Evolutionary conservation across 2,888 invertebrate genomes (phyloP), one percentile per base, ranked within the genome.

Genomic region (Pemphredon lugubris): DNA sequence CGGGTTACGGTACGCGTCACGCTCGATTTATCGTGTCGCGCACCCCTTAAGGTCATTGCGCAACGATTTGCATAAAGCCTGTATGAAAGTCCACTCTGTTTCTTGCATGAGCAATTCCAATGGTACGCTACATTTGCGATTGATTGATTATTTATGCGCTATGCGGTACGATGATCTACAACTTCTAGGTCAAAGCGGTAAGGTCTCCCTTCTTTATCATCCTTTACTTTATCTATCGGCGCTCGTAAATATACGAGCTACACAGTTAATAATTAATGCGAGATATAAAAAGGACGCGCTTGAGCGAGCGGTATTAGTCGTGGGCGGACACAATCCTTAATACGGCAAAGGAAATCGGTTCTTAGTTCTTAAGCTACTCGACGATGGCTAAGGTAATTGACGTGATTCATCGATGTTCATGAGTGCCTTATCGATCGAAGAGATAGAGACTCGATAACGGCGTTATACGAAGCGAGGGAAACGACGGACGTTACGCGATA

Each of bases 51-150:
- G 63, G 37, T 30, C 42, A 37, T 54, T 39, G 47, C 53, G 54
- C 47, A 58, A 40, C 42, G 32, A 68, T 68, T 68, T 63, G 54
- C 68, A 50, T 30, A 59, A 72, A 50, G 20, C 48, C 40, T 13
- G 13, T 21, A 37, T 20, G 30, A 51, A 37, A 50, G 48, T 57
- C 40, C 47, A 18, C 11, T 37, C 13, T 16, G 48, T 44, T 26
- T 30, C 9, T 44, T 16, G 48, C 32, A 48, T 34, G 54, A 66
- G 50, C 39, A 53, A 42, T 53, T 32, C 5, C 18, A 21, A n/a
- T 21, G 53, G 44, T 20, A 26, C 53, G 45, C 23, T 51, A 50
- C 48, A 26, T 55, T 54, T 54, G 40, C 53, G 48, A 61, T 54
- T 37, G 61, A 68, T 61, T 13, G 34, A 9, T 63, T 63, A 58